Evolutionary conservation across 1,140 invertebrate species (phyloP), one percentile per base, ranked within the genome.

Genomic region (Drosophila pseudoananassae): DNA sequence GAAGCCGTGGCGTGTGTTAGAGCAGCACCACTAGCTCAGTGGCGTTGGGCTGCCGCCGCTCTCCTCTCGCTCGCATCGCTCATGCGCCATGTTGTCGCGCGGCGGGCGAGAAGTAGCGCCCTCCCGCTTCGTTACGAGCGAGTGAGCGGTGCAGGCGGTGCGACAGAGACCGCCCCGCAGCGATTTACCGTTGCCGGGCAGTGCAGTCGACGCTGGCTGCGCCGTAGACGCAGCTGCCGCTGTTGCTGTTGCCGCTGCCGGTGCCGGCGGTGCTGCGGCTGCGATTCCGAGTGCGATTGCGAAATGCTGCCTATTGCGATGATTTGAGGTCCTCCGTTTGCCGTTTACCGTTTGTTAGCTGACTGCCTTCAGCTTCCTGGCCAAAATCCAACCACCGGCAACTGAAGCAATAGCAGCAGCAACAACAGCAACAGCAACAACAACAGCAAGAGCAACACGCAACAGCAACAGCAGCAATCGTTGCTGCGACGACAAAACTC

Each of bases 61-160:
- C 65, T 29, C 50, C 52, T 72, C 70, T 50, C 29, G 6, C 43
- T 15, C 17, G 12, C 8, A 25, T 17, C 40, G 65, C 74, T 61
- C 82, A 87, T 87, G 82, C 82, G 82, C 82, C 82, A 87, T 87
- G 53, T 87, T 85, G 78, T 27, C 49, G 49, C 78, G 82, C 78
- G 82, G 38, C 38, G 4, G n/a, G 14, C 38, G 81, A 82, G 87
- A 85, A 85, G 58, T 76, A 23, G 40, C n/a, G 6, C 17, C 14
- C 14, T 53, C 46, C 45, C 45, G 57, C 14, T 29, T 25, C 33
- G 59, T 7, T 2, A 6, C 7, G 6, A 27, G 20, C 7, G 56
- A 50, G 60, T 0, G 75, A 87, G 56, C 58, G 43, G 81, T 50
- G 50, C 82, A 25, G 52, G 63, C 82, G 60, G 66, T 45, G 23